Base-by-base conservation (phyloP, 23 tunicate genomes). In the Oikopleura dioica region DNA sequence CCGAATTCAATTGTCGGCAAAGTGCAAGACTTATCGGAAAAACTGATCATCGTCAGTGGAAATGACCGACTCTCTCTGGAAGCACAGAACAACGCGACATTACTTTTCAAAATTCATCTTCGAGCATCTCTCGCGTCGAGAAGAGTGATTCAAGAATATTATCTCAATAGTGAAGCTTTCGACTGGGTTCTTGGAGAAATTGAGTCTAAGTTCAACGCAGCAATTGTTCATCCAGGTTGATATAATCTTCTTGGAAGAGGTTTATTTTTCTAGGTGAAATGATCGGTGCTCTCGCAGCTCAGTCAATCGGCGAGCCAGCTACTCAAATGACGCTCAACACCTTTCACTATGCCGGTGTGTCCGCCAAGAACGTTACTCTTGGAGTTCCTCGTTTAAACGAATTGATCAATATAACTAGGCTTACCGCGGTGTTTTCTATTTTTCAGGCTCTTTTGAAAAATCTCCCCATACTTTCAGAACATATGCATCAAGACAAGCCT, bases 261-360 rank as follows among this genome's bases (percentile, higher is more conserved):
- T n/a, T n/a, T n/a, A n/a, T n/a, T n/a, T n/a, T n/a, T n/a, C n/a
- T n/a, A n/a, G n/a, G n/a, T 76, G 97, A 91, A 76, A 91, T 85
- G 87, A 16, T 44, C 16, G 97, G 97, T 12, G 92, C 92, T 21
- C 59, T 91, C 0, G 97, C 97, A 38, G 97, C 97, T 26, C 97
- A 85, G 76, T 85, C 92, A 35, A 81, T 91, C 21, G 97, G 97
- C n/a, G 97, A 91, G 76, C 97, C 97, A 0, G 87, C 97, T 79
- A 91, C 97, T 1, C 97, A 91, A 82, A 91, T 91, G 97, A 91
- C 97, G 44, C 82, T 91, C 38, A 91, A 91, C 84, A 86, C 97
- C 35, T 91, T 91, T 78, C 97, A 91, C 78, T 91, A 91, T 79
- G 97, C 97, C 51, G 97, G 97, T 80, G 97, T 91, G 80, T 91